Percentiles rank a stretch among this genome's conserved stretches.
These are phyloP conservation scores for Alces alces DNA, from an alignment of 2,113 vertebrate species.

Conservation along the genomic window DNA sequence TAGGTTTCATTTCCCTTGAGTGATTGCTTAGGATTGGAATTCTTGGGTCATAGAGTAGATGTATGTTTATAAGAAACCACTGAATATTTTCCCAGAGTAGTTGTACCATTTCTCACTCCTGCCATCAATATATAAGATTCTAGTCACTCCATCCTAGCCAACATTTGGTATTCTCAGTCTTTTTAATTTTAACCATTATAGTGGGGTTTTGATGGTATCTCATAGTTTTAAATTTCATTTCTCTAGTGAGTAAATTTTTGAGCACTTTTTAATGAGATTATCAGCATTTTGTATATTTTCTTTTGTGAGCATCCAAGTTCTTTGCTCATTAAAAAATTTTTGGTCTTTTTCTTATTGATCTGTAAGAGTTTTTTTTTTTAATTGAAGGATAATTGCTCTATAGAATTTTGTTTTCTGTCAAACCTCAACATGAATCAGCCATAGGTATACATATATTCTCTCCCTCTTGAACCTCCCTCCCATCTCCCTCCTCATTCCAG, in stretches of 20 bases:
- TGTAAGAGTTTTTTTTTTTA: neutral
- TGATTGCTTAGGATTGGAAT: neutral
- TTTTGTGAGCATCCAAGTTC: neutral
- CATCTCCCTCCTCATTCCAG: neutral
- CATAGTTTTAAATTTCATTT: neutral
- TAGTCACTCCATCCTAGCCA: neutral
- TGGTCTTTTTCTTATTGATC: neutral
- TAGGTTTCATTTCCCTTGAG: neutral
- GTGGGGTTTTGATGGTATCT: neutral
- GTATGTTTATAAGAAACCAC: neutral
- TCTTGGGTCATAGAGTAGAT: neutral
- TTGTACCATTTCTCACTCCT: neutral
- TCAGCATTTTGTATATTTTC: neutral
- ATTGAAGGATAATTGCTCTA: neutral
- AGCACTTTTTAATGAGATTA: neutral
- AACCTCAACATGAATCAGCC: neutral
- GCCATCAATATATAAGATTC: neutral
- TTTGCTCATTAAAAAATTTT: neutral
- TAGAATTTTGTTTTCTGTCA: neutral
- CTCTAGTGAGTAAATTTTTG: neutral
- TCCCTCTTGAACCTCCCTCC: neutral
- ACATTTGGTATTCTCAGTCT: neutral
- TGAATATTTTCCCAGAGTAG: neutral
- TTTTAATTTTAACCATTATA: neutral
- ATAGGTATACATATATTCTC: neutral